These are phyloP conservation scores for Keiferia lycopersicella DNA, from an alignment of 2,888 invertebrate genomes.

Conservation along the genomic window DNA sequence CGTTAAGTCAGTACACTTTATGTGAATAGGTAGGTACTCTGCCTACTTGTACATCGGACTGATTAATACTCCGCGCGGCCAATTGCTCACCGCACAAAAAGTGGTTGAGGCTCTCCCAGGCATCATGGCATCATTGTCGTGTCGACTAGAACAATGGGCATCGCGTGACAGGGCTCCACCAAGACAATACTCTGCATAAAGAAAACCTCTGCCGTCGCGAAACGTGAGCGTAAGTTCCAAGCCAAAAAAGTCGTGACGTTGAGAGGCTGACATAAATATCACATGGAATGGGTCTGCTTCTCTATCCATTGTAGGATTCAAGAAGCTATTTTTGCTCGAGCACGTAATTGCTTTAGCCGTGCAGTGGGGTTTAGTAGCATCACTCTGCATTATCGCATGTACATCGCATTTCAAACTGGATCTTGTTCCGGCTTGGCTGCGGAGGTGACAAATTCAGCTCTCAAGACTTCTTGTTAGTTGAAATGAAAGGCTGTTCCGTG, in stretches of 20 bases:
- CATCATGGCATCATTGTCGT: conserved; percentile 43
- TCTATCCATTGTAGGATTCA: conserved; percentile 16
- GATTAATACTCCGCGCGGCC: conserved; percentile 48
- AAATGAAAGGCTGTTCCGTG: conserved; percentile 46
- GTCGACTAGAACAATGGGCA: conserved; percentile 59
- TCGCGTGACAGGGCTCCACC: conserved; percentile 57
- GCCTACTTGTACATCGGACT: conserved; percentile 37
- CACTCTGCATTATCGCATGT: conserved; percentile 2
- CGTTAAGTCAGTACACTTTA: conserved; percentile 18
- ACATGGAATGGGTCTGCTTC: conserved; percentile 18
- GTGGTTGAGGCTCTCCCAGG: conserved; percentile 37
- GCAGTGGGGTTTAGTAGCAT: neutral
- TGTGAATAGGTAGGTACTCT: conserved; percentile 16
- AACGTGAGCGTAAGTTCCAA: conserved; percentile 44
- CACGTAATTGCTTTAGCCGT: neutral
- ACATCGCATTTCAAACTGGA: neutral
- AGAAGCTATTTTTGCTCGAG: neutral
- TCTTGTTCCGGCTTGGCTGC: conserved; percentile 14
- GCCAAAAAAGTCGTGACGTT: conserved; percentile 30
- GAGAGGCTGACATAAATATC: conserved; percentile 22
- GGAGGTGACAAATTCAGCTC: conserved; percentile 25
- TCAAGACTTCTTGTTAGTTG: conserved; percentile 45
- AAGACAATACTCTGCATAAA: conserved; percentile 49
- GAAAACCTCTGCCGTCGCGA: conserved; percentile 50
- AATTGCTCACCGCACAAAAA: conserved; percentile 44